These are phyloP conservation scores for Portevinia maculata DNA, from an alignment of 2,888 invertebrate genomes.

Conservation along the genomic window DNA sequence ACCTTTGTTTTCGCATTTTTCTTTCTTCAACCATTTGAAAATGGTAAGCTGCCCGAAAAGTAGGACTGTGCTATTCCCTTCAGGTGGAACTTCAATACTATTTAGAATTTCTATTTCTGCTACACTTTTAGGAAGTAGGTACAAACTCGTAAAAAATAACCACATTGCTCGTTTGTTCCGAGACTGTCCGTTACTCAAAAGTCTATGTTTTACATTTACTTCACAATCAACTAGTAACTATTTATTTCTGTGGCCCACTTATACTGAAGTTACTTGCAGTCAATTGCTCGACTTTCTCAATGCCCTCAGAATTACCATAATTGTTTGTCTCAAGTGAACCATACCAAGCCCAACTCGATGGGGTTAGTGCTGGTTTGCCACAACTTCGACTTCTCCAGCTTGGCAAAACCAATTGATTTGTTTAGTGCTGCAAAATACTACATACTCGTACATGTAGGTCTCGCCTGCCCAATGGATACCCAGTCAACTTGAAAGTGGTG, in stretches of 20 bases:
- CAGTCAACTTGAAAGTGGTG: constrained; percentile 46
- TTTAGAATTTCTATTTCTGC: no score
- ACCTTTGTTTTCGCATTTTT: no score
- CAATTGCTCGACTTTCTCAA: constrained; percentile 55
- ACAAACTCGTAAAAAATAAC: background rate
- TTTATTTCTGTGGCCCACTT: constrained; percentile 18
- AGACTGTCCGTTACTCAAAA: constrained; percentile 5
- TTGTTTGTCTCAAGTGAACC: constrained; percentile 56
- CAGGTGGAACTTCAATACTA: no score
- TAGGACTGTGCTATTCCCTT: no score
- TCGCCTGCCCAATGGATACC: constrained; percentile 16
- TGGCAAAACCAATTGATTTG: constrained; percentile 67
- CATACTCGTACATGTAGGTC: constrained; percentile 13
- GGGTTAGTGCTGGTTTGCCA: background rate
- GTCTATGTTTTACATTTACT: constrained; percentile 15
- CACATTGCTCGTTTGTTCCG: background rate
- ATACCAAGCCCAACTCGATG: constrained; percentile 28
- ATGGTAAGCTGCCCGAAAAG: no score
- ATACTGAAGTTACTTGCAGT: background rate
- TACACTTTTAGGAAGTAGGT: no score
- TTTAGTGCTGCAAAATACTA: constrained; percentile 55
- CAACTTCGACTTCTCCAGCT: constrained; percentile 30
- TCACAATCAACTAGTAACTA: constrained; percentile 25
- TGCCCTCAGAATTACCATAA: constrained; percentile 56
- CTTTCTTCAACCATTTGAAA: no score